Conservation (phyloP, 2,888 invertebrate genomes). For the Trypoxylon attenuatum region DNA sequence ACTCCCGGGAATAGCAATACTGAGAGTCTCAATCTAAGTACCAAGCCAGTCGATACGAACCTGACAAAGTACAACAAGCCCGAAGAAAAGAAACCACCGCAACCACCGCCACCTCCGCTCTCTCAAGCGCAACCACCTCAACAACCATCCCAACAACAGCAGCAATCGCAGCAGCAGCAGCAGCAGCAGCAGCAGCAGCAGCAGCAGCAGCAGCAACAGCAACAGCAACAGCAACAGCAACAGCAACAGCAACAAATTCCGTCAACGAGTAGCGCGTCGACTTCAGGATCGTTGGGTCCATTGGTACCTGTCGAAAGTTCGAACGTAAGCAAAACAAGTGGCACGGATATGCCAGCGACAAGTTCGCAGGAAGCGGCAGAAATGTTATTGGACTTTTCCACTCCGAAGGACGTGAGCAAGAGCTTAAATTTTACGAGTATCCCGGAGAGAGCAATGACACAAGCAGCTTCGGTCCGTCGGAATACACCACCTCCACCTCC, state of each 20-base stretch:
- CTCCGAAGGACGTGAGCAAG: slow-evolving; percentile 76
- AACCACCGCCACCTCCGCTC: too few relatives aligned
- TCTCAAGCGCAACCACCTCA: too few relatives aligned
- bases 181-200: slow-evolving; percentile 8
- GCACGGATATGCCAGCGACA: slow-evolving; percentile 65
- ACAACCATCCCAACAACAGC: slow-evolving; percentile 17
- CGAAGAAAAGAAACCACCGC: slow-evolving; percentile 58
- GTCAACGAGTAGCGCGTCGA: slow-evolving; percentile 17
- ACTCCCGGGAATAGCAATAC: slow-evolving; percentile 21
- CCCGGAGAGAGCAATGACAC: slow-evolving; percentile 78
- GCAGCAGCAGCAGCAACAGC: slow-evolving; percentile 11
- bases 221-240: slow-evolving; percentile 11
- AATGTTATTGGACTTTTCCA: slow-evolving; percentile 81
- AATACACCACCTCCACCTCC: slow-evolving; percentile 74
- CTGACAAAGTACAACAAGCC: slow-evolving; percentile 69
- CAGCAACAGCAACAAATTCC: slow-evolving; percentile 19
- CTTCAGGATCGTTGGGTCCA: slow-evolving; percentile 22
- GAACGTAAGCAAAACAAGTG: slow-evolving; percentile 55
- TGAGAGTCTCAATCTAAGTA: slow-evolving; percentile 75
- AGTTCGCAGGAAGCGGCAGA: slow-evolving; percentile 80
- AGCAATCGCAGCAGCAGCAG: neutral
- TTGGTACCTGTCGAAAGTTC: slow-evolving; percentile 22
- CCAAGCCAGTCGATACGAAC: slow-evolving; percentile 74
- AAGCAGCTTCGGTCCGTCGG: slow-evolving; percentile 71
- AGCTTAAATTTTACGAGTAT: slow-evolving; percentile 72